Evolutionary conservation across 2,113 vertebrate genomes (phyloP).

Genomic region (Telmatochromis sp.): DNA sequence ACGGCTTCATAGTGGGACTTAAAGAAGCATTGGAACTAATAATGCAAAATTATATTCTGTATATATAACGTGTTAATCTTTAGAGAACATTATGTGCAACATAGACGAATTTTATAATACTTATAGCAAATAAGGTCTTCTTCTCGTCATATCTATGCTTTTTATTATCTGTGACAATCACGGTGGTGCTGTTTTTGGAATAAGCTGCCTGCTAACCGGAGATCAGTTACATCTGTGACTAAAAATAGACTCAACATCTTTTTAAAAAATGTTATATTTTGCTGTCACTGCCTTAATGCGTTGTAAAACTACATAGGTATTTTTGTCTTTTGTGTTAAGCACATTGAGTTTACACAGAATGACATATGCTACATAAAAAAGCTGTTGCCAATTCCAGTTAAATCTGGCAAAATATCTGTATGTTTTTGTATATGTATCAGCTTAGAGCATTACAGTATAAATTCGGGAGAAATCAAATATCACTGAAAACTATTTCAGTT

Average conservation of each 20-base stretch:
- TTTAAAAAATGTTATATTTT: background rate
- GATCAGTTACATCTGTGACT: background rate
- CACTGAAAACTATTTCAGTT: background rate
- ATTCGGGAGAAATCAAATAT: fast-evolving
- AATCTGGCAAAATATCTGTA: background rate
- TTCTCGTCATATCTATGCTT: fast-evolving
- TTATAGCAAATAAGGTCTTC: background rate
- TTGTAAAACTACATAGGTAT: background rate
- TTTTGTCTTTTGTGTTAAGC: background rate
- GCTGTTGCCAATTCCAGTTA: background rate
- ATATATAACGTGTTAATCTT: background rate
- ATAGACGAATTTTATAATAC: fast-evolving
- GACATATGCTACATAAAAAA: fast-evolving
- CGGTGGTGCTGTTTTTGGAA: background rate
- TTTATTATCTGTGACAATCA: background rate
- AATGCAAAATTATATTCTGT: background rate
- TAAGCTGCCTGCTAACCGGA: background rate
- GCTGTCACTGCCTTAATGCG: background rate
- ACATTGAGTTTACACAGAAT: background rate
- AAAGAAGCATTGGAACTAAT: background rate
- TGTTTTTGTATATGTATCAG: background rate
- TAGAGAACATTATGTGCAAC: background rate
- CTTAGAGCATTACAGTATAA: background rate
- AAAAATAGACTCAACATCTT: background rate
- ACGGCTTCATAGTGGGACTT: background rate